Evolutionary conservation across 1,140 invertebrate species (phyloP), one percentile per base, ranked within the genome.

Genomic region (Leptopilina boulardi): DNA sequence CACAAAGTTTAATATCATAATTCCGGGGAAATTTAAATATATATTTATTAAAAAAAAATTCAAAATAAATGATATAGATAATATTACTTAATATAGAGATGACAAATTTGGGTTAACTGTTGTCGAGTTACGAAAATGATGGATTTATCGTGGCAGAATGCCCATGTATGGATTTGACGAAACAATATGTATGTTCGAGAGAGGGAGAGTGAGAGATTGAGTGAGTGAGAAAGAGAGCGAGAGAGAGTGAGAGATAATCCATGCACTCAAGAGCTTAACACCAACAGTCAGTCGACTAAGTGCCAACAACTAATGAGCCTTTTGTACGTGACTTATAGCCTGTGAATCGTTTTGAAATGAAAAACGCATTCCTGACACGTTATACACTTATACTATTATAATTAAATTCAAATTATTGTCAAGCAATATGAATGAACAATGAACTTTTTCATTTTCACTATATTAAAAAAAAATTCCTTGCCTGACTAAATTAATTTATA

Each of bases 231-330:
- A 9, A 38, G 34, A 0, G 34, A 38, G 34, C 0, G 34, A 3
- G 5, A 38, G 34, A 3, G 8, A 38, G n/a, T n/a, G 59, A 66
- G 59, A 66, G 59, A 66, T 66, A 66, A 66, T 66, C 59, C 23
- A 66, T 34, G 59, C 59, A 66, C 59, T 66, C 59, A 66, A 66
- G 59, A 15, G 59, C 26, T 66, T 66, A 66, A 66, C 59, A 66
- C 23, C 59, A 66, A 66, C 59, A 66, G 23, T 66, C 59, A 66
- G 23, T 34, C 13, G 59, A 66, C 26, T 66, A 66, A 66, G 59
- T 66, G 59, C 59, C 13, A 66, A 13, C 26, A 30, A n/a, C 59
- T 66, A 66, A 66, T 66, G 59, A 66, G 59, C n/a, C 59, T 66
- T 66, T 66, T 66, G 59, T 66, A 66, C 23, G 23, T 66, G 59